Evolutionary conservation across 2,888 invertebrate genomes (phyloP).

Genomic region (Ophion ventricosus): DNA sequence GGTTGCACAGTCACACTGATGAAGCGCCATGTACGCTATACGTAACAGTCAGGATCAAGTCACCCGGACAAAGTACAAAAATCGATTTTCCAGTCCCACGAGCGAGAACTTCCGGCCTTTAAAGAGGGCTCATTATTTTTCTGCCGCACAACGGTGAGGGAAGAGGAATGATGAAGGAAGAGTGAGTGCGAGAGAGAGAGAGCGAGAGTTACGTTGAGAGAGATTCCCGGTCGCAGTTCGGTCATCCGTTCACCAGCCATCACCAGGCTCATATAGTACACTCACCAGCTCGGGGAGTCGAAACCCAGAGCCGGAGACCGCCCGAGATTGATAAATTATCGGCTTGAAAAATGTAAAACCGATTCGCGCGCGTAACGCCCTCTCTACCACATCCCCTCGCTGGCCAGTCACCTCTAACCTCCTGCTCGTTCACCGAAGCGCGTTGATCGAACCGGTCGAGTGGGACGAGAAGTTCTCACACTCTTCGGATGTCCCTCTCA

Average conservation of each 20-base stretch:
- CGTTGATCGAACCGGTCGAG: slow-evolving; percentile 48
- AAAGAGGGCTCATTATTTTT: slow-evolving; percentile 80
- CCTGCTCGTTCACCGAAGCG: slow-evolving; percentile 54
- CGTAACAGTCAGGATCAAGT: slow-evolving; percentile 34
- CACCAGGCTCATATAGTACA: slow-evolving; percentile 30
- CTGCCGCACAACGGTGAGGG: slow-evolving; percentile 71
- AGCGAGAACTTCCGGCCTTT: slow-evolving; percentile 76
- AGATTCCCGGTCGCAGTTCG: slow-evolving; percentile 53
- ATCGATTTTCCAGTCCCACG: slow-evolving; percentile 75
- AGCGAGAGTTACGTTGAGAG: slow-evolving; percentile 17
- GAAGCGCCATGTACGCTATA: slow-evolving; percentile 18
- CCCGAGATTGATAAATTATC: slow-evolving; percentile 81
- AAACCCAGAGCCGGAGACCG: slow-evolving; percentile 60
- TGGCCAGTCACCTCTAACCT: slow-evolving; percentile 32
- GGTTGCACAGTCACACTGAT: not conserved
- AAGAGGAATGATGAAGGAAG: slow-evolving; percentile 6
- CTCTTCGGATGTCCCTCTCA: slow-evolving; percentile 18
- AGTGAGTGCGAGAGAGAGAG: too few species aligned
- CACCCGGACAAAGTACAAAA: slow-evolving; percentile 73
- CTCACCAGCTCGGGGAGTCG: slow-evolving; percentile 52
- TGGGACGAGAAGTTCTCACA: slow-evolving; percentile 48
- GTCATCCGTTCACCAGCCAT: slow-evolving; percentile 48
- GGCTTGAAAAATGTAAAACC: slow-evolving; percentile 81
- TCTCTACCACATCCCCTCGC: slow-evolving; percentile 1
- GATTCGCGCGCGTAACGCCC: slow-evolving; percentile 69